Evolutionary conservation across 2,797 vertebrate genomes (phyloP).

Genomic region (Triplophysa bombifrons): DNA sequence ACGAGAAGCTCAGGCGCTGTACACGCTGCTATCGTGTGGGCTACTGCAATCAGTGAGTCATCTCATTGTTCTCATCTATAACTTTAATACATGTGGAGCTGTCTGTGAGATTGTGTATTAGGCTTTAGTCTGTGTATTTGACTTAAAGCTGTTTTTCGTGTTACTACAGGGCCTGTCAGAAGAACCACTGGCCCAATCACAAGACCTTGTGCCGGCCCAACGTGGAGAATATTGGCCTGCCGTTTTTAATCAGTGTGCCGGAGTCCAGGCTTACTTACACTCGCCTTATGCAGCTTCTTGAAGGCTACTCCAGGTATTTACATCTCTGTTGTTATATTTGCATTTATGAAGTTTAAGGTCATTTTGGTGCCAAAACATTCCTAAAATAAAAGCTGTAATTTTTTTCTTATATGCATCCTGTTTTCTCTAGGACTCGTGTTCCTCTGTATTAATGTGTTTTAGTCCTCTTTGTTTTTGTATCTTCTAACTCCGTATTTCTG

Average conservation of each 20-base stretch:
- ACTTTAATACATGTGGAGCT: neutral
- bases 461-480: no score
- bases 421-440: neutral
- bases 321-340: neutral
- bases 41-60: slow-evolving; percentile 97
- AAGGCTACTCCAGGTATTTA: slow-evolving; percentile 91
- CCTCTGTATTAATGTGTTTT: neutral
- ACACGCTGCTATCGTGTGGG: slow-evolving; percentile 97
- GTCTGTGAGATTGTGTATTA: neutral
- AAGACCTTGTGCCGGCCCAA: slow-evolving; percentile 86
- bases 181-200: slow-evolving; percentile 92
- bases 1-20: slow-evolving; percentile 94
- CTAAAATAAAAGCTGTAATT: no score
- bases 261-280: slow-evolving; percentile 90
- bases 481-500: neutral
- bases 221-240: slow-evolving; percentile 90
- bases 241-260: slow-evolving; percentile 92
- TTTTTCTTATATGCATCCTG: neutral
- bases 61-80: neutral
- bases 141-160: neutral
- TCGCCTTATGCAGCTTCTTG: slow-evolving; percentile 90
- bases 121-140: neutral
- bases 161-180: slow-evolving; percentile 85
- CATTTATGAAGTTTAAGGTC: no score
- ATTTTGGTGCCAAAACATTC: no score